Evolutionary conservation across 92 coral and sea anemone species (phyloP), one percentile per base, ranked within the genome.

Genomic region (Zoanthus sansibaricus): DNA sequence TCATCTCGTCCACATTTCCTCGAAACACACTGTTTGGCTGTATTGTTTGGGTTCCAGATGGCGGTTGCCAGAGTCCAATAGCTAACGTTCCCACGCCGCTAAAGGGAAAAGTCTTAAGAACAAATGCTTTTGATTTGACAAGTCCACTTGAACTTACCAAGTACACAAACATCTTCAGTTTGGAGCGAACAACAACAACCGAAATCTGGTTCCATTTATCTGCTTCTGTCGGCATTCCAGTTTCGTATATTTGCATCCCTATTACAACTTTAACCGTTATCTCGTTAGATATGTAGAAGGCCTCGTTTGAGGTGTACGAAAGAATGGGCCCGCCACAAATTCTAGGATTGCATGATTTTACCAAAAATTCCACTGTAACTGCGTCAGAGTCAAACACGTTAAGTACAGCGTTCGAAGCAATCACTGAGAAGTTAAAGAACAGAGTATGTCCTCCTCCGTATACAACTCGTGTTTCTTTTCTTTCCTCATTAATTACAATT

Each of bases 1-100:
- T 87, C 44, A 92, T 83, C 78, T 92, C 94, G 67, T 92, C 94
- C 51, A 92, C 76, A 47, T 77, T 70, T 6, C 94, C 94, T 37
- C 45, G 30, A 74, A 84, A 92, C 20, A 90, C 76, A 33, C 77
- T 77, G 9, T 67, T 45, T 14, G 92, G 87, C 25, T 84, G 83
- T 32, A 87, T 45, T 59, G 71, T 86, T 37, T 25, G 87, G 9
- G 76, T 77, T 13, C 92, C 94, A n/a, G 91, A 88, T 11, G 94
- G 78, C 14, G 94, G 92, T 70, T 92, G 94, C 94, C 94, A 92
- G 30, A 90, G 82, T 17, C 94, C 94, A 18, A 92, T 78, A 30
- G 90, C 92, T 59, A 92, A 64, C 9, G 92, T 83, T 85, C 94
- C 94, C 16, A 83, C 88, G 49, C 72, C 68, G 15, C 33, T 46